Percentiles rank a stretch among this genome's conserved stretches.
Evolutionary conservation across 2,888 invertebrate species (phyloP).

Genomic region (Lutraria lutraria): DNA sequence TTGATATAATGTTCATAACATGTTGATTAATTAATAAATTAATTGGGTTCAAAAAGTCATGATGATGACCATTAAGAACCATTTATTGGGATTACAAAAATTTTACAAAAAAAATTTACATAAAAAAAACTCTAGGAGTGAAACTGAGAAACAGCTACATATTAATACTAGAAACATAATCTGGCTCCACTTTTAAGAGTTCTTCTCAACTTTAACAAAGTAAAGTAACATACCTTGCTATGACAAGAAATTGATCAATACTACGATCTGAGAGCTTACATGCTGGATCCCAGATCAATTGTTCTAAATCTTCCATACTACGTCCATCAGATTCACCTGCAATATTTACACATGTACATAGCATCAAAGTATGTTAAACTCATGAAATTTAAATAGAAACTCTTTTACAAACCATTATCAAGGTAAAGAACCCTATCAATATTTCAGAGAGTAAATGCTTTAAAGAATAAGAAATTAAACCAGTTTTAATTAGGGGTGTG

Average conservation of each 20-base stretch:
- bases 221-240: slow-evolving; percentile 88
- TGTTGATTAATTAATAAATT: too few relatives aligned
- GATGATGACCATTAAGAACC: too few relatives aligned
- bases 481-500: too few relatives aligned
- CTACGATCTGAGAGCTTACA: slow-evolving; percentile 97
- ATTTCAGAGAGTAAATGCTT: too few relatives aligned
- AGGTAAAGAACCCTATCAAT: too few relatives aligned
- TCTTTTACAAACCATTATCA: too few relatives aligned
- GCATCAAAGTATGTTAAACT: neutral
- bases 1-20: too few relatives aligned
- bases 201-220: neutral
- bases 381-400: neutral
- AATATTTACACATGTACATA: slow-evolving; percentile 23
- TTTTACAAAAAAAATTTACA: neutral
- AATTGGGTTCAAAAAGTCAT: too few relatives aligned
- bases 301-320: slow-evolving; percentile 93
- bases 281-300: slow-evolving; percentile 97
- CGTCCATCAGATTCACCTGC: slow-evolving; percentile 90
- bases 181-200: neutral
- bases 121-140: neutral
- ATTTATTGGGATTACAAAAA: too few relatives aligned
- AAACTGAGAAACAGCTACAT: too few relatives aligned
- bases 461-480: too few relatives aligned
- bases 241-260: slow-evolving; percentile 99
- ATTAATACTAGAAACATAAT: neutral